Conservation (phyloP, 2,888 invertebrate genomes). For the Luperina testacea region DNA sequence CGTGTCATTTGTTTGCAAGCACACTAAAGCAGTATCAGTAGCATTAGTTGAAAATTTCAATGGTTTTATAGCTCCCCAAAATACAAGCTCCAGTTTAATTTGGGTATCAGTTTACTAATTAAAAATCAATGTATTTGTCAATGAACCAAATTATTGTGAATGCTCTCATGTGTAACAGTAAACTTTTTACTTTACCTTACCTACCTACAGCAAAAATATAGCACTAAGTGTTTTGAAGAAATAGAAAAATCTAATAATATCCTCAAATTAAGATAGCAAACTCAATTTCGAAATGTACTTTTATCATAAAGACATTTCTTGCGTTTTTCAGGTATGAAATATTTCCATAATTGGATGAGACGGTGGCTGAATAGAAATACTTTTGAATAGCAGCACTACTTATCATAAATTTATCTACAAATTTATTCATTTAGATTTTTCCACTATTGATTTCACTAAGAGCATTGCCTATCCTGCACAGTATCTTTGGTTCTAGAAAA, state of each 20-base stretch:
- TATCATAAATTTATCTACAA: constrained; percentile 11
- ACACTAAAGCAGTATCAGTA: background rate
- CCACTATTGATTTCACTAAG: constrained; percentile 24
- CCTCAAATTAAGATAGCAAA: background rate
- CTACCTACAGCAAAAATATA: background rate
- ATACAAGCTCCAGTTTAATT: too few species aligned
- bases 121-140: too few species aligned
- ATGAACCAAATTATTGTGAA: too few species aligned
- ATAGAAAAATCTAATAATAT: background rate
- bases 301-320: constrained; percentile 21
- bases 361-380: constrained; percentile 19
- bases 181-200: background rate
- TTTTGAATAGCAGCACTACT: constrained; percentile 1
- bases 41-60: background rate
- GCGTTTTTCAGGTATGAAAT: constrained; percentile 10
- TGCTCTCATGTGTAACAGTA: background rate
- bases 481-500: constrained; percentile 14
- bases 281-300: constrained; percentile 11
- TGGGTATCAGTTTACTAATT: too few species aligned
- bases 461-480: constrained; percentile 6
- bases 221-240: background rate
- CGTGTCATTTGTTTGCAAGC: background rate
- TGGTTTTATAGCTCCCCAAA: too few species aligned
- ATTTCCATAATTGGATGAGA: constrained; percentile 32
- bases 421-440: constrained; percentile 31